Evolutionary conservation across 2,797 vertebrate species (phyloP), one percentile per base, ranked within the genome.

Genomic region (Cygnus olor): DNA sequence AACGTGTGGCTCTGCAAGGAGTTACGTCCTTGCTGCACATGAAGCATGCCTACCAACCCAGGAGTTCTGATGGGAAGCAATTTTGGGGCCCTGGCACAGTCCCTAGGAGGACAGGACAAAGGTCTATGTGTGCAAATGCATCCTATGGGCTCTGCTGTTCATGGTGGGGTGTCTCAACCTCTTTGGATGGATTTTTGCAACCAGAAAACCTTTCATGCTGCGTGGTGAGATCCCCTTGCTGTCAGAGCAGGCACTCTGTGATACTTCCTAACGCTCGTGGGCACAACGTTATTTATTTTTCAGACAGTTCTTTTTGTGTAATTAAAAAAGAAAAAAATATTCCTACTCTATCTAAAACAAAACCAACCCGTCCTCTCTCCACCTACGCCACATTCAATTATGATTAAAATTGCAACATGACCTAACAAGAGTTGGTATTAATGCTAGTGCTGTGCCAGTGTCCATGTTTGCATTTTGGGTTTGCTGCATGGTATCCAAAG

Each of bases 321-420:
- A 96, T 93, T 90, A 89, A 93, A 90, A 64, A 64, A 8, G 44
- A 42, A 54, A 64, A 83, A 89, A 79, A 74, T 53, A 71, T 10
- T 27, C 53, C 25, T 60, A 8, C 63, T 90, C 76, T 96, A 94
- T 85, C 96, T 94, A 87, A 93, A 94, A 89, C 84, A 97, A 94
- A 96, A 95, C 94, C 86, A 87, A 88, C 95, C 24, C 24, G 6
- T 93, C 83, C 78, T 89, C 84, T 91, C 68, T 87, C 94, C 93
- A 93, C 96, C 96, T 96, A 96, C 88, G 80, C 95, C 30, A 0
- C 85, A 89, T 95, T 96, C 93, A 97, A 94, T 97, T 95, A 97
- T 93, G 94, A 95, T 96, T 97, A 95, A 96, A 93, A 95, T 96
- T 96, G 95, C 88, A 96, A 95, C 95, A 95, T 96, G 96, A 96